These are phyloP conservation scores for Scatophagus argus DNA, from an alignment of 2,113 vertebrate genomes.

Conservation along the genomic window DNA sequence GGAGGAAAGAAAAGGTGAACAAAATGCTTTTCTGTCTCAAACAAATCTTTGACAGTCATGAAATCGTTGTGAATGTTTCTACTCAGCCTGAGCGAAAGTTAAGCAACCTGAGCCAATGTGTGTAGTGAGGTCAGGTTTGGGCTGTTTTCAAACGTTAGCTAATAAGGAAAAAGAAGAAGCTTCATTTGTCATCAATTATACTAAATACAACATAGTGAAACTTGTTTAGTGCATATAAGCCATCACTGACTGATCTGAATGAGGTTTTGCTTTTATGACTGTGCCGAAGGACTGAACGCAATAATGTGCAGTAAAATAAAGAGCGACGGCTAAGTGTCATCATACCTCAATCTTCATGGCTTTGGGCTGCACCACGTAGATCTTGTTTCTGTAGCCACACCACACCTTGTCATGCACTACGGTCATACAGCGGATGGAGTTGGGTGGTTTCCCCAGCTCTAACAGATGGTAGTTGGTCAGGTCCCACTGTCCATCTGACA, in stretches of 20 bases:
- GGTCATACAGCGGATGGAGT: constrained; percentile 98
- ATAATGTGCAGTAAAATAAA: background rate
- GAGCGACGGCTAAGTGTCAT: too few species aligned
- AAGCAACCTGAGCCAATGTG: too few species aligned
- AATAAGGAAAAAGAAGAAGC: too few species aligned
- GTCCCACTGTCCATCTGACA: constrained; percentile 97
- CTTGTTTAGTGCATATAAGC: too few species aligned
- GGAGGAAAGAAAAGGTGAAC: background rate
- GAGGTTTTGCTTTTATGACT: background rate
- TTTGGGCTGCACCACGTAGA: constrained; percentile 97
- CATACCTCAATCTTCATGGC: constrained; percentile 97
- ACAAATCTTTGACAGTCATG: background rate
- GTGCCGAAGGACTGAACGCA: background rate
- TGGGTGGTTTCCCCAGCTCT: constrained; percentile 92
- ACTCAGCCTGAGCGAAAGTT: background rate
- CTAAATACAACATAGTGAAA: too few species aligned
- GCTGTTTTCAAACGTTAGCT: background rate
- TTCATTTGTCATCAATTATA: too few species aligned
- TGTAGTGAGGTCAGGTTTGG: too few species aligned
- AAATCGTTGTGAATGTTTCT: background rate
- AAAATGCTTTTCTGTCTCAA: background rate
- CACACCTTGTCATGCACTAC: constrained; percentile 98
- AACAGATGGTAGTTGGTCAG: constrained; percentile 97
- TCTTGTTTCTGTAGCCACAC: constrained; percentile 98
- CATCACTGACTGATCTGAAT: too few species aligned